Conservation (phyloP, 2,888 invertebrate genomes). For the Drosophila robusta region DNA sequence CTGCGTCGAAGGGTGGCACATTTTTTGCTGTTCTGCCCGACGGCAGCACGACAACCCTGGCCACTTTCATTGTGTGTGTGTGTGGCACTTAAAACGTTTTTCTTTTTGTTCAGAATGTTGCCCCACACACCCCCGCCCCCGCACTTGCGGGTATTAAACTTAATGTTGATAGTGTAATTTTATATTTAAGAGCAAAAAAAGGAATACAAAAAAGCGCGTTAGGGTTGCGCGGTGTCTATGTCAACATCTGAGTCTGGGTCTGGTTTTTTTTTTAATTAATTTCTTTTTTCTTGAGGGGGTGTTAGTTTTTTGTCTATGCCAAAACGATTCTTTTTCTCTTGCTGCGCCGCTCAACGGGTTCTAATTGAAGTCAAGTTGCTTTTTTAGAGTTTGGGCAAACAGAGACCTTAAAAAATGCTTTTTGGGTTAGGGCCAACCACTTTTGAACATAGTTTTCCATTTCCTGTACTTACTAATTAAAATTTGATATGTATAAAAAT, state of each 20-base stretch:
- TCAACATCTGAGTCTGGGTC: constrained; percentile 30
- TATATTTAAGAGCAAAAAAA: constrained; percentile 71
- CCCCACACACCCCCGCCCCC: constrained; percentile 28
- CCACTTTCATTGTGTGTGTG: constrained; percentile 58
- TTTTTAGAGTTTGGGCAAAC: not conserved
- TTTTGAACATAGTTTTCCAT: not conserved
- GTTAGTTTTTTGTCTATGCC: constrained; percentile 40
- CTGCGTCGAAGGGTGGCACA: constrained; percentile 52
- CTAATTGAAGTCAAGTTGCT: constrained; percentile 71
- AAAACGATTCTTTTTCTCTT: constrained; percentile 29
- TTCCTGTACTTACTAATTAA: constrained; percentile 11
- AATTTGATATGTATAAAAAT: not conserved
- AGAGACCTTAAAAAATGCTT: not conserved
- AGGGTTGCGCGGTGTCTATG: constrained; percentile 63
- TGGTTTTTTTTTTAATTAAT: not conserved
- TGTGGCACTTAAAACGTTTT: constrained; percentile 75
- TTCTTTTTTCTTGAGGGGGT: constrained; percentile 22
- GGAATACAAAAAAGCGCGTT: constrained; percentile 35
- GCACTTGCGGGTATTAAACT: constrained; percentile 81
- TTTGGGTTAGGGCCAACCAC: constrained; percentile 3
- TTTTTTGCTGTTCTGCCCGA: constrained; percentile 30
- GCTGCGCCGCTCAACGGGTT: constrained; percentile 54
- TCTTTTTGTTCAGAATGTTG: constrained; percentile 33
- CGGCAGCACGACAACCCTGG: constrained; percentile 69
- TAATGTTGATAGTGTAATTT: constrained; percentile 82